phyloP scores from a whole-genome alignment of 2,888 invertebrate species.

The Pyrocoelia pectoralis region DNA sequence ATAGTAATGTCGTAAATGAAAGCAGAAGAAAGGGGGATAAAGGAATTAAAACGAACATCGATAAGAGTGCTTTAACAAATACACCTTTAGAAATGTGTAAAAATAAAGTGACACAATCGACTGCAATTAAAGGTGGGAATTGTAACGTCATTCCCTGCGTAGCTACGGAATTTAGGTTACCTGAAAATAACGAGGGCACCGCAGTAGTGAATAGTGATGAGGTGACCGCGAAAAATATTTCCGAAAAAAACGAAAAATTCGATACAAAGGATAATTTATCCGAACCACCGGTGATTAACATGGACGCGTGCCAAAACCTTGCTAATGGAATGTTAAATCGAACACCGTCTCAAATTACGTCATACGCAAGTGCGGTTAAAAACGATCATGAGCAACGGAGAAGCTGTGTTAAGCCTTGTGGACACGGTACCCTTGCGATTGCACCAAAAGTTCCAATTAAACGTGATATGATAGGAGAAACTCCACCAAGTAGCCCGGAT shows the following conservation, averaged over 20 bases:
- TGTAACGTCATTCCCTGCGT: constrained; percentile 43
- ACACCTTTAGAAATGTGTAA: constrained; percentile 50
- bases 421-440: constrained; percentile 57
- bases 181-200: constrained; percentile 48
- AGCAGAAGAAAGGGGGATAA: constrained; percentile 38
- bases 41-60: constrained; percentile 16
- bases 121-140: constrained; percentile 47
- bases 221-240: constrained; percentile 40
- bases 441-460: constrained; percentile 49
- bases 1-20: constrained; percentile 31
- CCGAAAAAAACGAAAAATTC: constrained; percentile 45
- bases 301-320: constrained; percentile 26
- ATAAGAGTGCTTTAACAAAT: constrained; percentile 22
- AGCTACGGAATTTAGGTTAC: constrained; percentile 45
- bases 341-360: constrained; percentile 27
- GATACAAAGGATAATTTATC: constrained; percentile 30
- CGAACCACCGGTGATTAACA: constrained; percentile 20
- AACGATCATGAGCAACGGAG: constrained; percentile 22
- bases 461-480: constrained; percentile 43
- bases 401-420: constrained; percentile 54
- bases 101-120: constrained; percentile 51
- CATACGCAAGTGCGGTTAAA: constrained; percentile 43
- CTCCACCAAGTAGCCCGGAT: constrained; percentile 55
- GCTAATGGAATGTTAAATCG: constrained; percentile 9
- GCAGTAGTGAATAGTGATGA: constrained; percentile 41